Conservation (phyloP, 2,797 vertebrate genomes). For the Coendou prehensilis region DNA sequence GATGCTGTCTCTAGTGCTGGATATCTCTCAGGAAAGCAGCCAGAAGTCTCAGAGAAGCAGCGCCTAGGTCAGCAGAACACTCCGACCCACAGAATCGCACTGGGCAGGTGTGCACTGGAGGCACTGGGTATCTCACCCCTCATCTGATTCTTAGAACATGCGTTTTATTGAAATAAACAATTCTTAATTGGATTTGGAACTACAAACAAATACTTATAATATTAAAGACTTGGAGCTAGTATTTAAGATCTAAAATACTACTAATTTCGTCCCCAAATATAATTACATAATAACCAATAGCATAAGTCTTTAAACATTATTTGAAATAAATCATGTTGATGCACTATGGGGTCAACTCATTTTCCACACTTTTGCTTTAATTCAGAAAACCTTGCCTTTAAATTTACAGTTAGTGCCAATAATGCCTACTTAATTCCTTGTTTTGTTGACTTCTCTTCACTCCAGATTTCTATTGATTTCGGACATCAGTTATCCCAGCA, state of each 20-base stretch:
- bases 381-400: not conserved
- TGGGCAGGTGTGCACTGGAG: not conserved
- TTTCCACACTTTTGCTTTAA: not conserved
- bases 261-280: not conserved
- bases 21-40: not conserved
- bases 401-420: not conserved
- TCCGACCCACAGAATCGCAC: not conserved
- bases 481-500: not conserved
- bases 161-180: not conserved
- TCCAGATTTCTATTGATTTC: slow-evolving; percentile 30
- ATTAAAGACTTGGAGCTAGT: not conserved
- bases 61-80: not conserved
- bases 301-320: not conserved
- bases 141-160: not conserved
- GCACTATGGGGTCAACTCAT: not conserved
- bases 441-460: slow-evolving; percentile 26
- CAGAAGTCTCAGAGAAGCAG: not conserved
- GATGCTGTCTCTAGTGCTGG: not conserved
- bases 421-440: not conserved
- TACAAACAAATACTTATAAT: not conserved
- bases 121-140: not conserved
- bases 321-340: not conserved
- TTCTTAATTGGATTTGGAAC: not conserved
- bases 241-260: not conserved
- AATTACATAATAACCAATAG: not conserved